Conservation (phyloP, 2,797 vertebrate genomes). For the Tokudaia muenninki region DNA sequence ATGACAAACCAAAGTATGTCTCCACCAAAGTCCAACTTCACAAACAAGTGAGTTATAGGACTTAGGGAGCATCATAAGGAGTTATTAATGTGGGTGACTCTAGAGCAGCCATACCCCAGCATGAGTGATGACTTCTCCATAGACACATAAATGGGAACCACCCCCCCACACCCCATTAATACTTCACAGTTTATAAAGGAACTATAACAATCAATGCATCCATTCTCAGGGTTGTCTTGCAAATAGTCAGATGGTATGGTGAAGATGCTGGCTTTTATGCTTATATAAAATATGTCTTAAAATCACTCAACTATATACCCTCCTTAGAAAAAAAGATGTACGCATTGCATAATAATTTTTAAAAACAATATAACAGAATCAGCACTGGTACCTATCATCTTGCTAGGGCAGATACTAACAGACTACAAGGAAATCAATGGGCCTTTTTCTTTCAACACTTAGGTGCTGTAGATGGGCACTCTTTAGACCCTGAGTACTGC, state of each 20-base stretch:
- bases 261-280: neutral
- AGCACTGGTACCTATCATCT: neutral
- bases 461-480: neutral
- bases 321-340: neutral
- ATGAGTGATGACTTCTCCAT: neutral
- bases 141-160: neutral
- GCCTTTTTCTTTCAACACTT: neutral
- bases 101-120: neutral
- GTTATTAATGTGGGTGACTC: neutral
- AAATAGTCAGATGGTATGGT: neutral
- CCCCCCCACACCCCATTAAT: neutral
- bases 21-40: neutral
- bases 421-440: neutral
- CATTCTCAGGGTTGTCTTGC: neutral
- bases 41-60: neutral
- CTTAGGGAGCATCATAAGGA: neutral
- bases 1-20: neutral
- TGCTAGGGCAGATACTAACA: neutral
- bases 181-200: neutral
- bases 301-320: neutral
- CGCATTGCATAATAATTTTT: neutral
- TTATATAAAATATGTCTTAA: neutral
- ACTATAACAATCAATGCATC: neutral
- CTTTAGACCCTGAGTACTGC: slow-evolving; percentile 22
- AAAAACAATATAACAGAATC: neutral